These are phyloP conservation scores for Acipenser ruthenus DNA, from an alignment of 2,797 vertebrate genomes.

Conservation along the genomic window DNA sequence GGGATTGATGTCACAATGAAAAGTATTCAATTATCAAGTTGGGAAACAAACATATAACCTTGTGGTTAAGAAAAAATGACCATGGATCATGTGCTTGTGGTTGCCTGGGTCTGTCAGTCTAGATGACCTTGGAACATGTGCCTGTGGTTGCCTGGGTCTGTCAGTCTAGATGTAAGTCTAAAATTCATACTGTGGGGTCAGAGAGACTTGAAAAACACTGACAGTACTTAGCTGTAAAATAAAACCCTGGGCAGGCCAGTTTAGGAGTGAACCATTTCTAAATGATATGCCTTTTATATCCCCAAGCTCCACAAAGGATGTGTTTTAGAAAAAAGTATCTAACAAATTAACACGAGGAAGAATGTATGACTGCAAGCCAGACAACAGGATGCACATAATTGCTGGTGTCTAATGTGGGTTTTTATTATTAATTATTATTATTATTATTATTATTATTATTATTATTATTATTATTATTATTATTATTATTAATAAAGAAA, in stretches of 20 bases:
- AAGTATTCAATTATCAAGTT: too few relatives aligned
- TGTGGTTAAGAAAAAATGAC: conserved; percentile 33
- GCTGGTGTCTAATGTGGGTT: too few relatives aligned
- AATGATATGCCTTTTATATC: background rate
- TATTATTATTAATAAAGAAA: background rate
- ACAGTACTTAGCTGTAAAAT: conserved; percentile 19
- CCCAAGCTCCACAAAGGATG: background rate
- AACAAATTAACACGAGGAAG: too few relatives aligned
- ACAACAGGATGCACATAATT: too few relatives aligned
- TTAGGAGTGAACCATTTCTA: background rate
- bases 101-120: conserved; percentile 31
- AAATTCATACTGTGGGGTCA: conserved; percentile 66
- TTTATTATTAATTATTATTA: too few relatives aligned
- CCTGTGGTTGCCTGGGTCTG: conserved; percentile 43
- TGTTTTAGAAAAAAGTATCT: background rate
- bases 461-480: background rate
- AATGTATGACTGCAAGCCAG: too few relatives aligned
- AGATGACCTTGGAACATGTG: conserved; percentile 60
- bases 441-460: too few relatives aligned
- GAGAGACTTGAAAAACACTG: conserved; percentile 41
- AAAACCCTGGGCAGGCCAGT: conserved; percentile 13
- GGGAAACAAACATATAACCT: too few relatives aligned
- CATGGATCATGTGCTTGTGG: conserved; percentile 35
- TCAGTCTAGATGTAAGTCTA: conserved; percentile 52
- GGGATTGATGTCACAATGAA: too few relatives aligned